phyloP scores from a whole-genome alignment of 2,113 vertebrate genomes.

The Euleptes europaea region DNA sequence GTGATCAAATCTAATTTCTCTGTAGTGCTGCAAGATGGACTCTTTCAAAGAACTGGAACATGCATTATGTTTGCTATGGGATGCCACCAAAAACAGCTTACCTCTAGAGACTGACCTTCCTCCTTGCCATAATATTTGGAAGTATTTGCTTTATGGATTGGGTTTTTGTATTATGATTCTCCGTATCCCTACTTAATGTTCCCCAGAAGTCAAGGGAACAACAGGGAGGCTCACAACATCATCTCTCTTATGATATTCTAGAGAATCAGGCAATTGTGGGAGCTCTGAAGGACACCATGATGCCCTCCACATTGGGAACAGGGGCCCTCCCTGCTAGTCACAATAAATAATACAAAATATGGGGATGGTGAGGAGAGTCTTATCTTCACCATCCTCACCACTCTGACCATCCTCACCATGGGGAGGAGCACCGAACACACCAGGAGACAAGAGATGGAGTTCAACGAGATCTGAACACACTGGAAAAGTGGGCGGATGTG shows the following conservation, averaged over 20 bases:
- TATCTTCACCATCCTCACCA: no score
- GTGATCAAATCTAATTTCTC: neutral
- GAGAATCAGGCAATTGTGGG: neutral
- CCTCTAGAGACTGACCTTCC: neutral
- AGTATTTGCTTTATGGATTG: neutral
- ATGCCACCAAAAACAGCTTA: neutral
- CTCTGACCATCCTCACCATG: no score
- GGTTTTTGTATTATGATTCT: neutral
- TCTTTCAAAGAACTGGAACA: neutral
- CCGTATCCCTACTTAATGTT: neutral
- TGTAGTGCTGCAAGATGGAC: neutral
- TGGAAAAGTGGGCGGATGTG: no score
- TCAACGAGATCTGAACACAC: no score
- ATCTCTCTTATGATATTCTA: neutral
- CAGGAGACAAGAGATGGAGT: no score
- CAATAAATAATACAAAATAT: neutral
- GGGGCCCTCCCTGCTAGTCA: neutral
- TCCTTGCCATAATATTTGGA: neutral
- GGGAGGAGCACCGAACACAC: no score
- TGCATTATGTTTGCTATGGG: neutral
- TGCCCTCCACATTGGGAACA: neutral
- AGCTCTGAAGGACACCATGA: neutral
- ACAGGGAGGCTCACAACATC: neutral
- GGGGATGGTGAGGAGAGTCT: no score
- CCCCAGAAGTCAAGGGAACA: no score